Evolutionary conservation across 2,888 invertebrate genomes (phyloP).

Genomic region (Conops quadrifasciatus): DNA sequence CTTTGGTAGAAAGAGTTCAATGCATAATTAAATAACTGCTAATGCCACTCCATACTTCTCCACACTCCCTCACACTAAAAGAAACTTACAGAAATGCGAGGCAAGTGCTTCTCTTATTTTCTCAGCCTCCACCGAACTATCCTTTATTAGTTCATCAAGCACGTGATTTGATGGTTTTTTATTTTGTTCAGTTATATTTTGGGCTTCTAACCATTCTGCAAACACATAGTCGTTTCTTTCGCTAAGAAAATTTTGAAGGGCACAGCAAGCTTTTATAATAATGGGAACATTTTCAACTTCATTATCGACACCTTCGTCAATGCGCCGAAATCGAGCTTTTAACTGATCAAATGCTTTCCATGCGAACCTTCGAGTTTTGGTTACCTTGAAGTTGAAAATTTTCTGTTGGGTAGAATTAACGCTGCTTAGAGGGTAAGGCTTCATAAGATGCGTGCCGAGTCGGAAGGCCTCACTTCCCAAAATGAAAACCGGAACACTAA

Average conservation of each 20-base stretch:
- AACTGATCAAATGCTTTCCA: slow-evolving; percentile 14
- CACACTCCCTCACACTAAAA: too few species aligned
- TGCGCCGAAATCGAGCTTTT: slow-evolving; percentile 30
- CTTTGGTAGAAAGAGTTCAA: too few species aligned
- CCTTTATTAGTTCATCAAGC: neutral
- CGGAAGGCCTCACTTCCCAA: slow-evolving; percentile 22
- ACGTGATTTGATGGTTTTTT: neutral
- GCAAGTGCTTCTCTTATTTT: neutral
- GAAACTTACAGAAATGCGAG: slow-evolving; percentile 4
- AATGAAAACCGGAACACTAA: slow-evolving; percentile 18
- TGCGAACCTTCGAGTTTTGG: slow-evolving; percentile 25
- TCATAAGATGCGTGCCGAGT: slow-evolving; percentile 23
- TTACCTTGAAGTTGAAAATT: slow-evolving; percentile 18
- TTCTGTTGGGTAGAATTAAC: neutral
- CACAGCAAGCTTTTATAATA: slow-evolving; percentile 30
- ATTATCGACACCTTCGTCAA: slow-evolving; percentile 31
- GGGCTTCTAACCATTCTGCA: neutral
- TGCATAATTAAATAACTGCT: too few species aligned
- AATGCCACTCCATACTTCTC: too few species aligned
- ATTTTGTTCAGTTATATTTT: neutral
- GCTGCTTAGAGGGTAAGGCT: slow-evolving; percentile 17
- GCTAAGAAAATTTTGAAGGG: slow-evolving; percentile 30
- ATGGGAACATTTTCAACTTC: slow-evolving; percentile 10
- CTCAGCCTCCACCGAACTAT: neutral
- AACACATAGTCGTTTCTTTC: slow-evolving; percentile 16